Evolutionary conservation across 2,113 vertebrate species (phyloP).

Genomic region (Poeciliopsis turrubarensis): DNA sequence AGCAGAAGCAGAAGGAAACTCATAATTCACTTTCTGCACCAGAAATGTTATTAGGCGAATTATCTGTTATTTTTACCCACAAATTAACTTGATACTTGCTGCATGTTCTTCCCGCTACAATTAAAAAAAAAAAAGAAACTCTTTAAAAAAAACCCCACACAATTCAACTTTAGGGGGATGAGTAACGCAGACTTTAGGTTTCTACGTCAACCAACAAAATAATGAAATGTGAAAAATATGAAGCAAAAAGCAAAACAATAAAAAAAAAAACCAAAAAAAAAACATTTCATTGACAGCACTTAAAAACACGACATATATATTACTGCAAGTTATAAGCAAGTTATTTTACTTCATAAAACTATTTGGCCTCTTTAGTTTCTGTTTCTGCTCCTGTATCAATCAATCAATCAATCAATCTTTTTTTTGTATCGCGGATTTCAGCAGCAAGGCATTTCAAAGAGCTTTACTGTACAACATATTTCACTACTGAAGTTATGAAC

Average conservation of each 20-base stretch:
- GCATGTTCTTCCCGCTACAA: neutral
- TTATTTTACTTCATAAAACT: neutral
- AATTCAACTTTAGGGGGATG: neutral
- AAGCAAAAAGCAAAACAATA: neutral
- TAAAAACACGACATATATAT: no score
- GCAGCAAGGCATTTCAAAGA: no score
- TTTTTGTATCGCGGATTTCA: no score
- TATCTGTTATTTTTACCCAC: neutral
- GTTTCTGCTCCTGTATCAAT: neutral
- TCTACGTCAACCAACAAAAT: neutral
- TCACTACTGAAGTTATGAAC: neutral
- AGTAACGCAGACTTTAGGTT: neutral
- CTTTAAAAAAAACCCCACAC: neutral
- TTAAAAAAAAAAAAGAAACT: neutral
- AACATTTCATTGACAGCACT: no score
- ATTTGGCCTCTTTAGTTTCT: neutral
- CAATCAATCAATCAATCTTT: no score
- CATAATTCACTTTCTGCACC: neutral
- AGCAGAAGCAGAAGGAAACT: neutral
- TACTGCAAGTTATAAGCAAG: neutral
- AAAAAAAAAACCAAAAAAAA: no score
- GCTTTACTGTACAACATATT: neutral
- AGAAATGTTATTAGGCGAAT: neutral
- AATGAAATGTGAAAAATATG: neutral
- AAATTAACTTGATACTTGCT: neutral